Evolutionary conservation across 2,797 vertebrate species (phyloP), one percentile per base, ranked within the genome.

Genomic region (Pseudomugil tenellus): DNA sequence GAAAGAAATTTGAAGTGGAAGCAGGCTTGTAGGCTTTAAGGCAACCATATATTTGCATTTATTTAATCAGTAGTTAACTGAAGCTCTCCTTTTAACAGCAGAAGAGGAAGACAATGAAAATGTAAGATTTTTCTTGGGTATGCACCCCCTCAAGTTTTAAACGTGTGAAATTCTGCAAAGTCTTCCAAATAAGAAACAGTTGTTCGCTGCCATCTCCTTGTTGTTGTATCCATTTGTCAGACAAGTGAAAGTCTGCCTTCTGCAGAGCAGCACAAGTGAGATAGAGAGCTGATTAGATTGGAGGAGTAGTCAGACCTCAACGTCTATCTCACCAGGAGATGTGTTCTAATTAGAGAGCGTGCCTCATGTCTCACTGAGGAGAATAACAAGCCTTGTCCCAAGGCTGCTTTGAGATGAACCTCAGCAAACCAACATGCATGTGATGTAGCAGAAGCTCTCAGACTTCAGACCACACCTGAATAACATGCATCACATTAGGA

Each of bases 331-430:
- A 88, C 84, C 78, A 34, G 88, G 91, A 91, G 91, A 90, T 83
- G 87, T 69, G 80, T 86, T 89, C 84, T 92, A 92, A 93, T 92
- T 91, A 91, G 87, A 84, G 80, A 73, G 49, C 41, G 58, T 74
- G 81, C 76, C 80, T 83, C 71, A 4, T 61, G 79, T 85, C 86
- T 87, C 68, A 35, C 77, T 64, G 86, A 79, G 82, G 84, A 89
- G 84, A 85, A 87, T 88, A 89, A 91, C 88, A 88, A 91, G 82
- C 84, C 78, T 76, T 77, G 74, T 83, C 87, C 88, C 60, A 61
- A 74, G 60, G 70, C 79, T 74, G 71, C 86, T 62, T 80, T 68
- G 53, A 63, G 70, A 81, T 77, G 75, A 90, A 79, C 71, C 74
- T 68, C 70, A 41, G 71, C 60, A 61, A 79, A 84, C 59, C 76